phyloP scores from a whole-genome alignment of 2,113 vertebrate genomes.

The Barnardius zonarius region DNA sequence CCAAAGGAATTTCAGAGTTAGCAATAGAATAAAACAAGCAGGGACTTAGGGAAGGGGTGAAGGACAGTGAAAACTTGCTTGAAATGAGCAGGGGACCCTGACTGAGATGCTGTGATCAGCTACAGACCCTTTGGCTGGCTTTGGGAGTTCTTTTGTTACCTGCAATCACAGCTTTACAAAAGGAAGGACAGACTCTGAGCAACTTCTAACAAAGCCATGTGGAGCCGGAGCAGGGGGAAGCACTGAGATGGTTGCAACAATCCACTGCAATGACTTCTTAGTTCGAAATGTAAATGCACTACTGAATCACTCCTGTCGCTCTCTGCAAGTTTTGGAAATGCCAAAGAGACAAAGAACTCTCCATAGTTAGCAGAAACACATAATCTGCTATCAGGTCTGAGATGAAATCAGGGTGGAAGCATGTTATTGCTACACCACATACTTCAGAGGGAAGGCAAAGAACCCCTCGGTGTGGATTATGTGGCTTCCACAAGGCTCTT shows the following conservation, averaged over 20 bases:
- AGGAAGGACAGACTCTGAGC: not conserved
- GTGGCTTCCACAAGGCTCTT: not conserved
- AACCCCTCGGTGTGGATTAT: rapidly evolving
- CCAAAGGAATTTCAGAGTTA: not conserved
- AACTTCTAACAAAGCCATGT: not conserved
- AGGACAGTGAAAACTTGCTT: not conserved
- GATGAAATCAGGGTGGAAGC: rapidly evolving
- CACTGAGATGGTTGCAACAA: not conserved
- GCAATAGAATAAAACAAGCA: not conserved
- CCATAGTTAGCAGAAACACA: not conserved
- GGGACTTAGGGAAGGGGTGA: not conserved
- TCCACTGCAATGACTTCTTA: not conserved
- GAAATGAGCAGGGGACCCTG: not conserved
- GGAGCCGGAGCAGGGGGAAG: not conserved
- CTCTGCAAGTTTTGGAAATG: not conserved
- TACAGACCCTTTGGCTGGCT: not conserved
- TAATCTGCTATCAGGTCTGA: not conserved
- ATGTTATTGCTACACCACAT: not conserved
- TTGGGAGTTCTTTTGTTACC: not conserved
- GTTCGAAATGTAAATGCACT: not conserved
- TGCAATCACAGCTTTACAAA: not conserved
- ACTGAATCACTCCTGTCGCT: not conserved
- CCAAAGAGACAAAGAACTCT: rapidly evolving
- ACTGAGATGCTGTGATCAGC: not conserved
- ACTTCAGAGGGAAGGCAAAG: not conserved